phyloP scores from a whole-genome alignment of 2,797 vertebrate species.

The Cyclopterus lumpus region DNA sequence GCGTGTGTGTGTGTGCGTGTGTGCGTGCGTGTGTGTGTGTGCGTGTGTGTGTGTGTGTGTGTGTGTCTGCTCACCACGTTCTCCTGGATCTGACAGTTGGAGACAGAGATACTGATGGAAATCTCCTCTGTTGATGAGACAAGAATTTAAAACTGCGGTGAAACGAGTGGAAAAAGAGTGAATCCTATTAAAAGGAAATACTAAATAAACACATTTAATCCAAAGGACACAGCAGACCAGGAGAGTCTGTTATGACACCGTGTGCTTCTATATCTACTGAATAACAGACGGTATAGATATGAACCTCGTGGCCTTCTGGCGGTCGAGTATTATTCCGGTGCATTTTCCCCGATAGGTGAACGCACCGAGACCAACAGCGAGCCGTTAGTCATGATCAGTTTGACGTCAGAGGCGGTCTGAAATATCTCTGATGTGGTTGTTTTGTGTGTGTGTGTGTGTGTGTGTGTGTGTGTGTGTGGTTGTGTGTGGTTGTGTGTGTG shows the following conservation, averaged over 20 bases:
- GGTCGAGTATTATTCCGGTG: slow-evolving; percentile 8
- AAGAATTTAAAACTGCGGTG: slow-evolving; percentile 28
- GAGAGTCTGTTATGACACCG: not conserved
- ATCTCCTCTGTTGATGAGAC: slow-evolving; percentile 89
- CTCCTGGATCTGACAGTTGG: slow-evolving; percentile 96
- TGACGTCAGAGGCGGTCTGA: slow-evolving; percentile 60
- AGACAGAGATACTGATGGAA: slow-evolving; percentile 96
- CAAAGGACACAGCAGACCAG: not conserved
- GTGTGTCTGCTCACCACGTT: slow-evolving; percentile 90
- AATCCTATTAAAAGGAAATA: not conserved
- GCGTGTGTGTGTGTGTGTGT: slow-evolving; percentile 26
- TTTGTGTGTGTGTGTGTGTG: slow-evolving; percentile 26
- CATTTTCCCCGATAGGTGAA: slow-evolving; percentile 23
- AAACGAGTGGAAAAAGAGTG: not conserved
- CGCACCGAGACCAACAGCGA: not conserved
- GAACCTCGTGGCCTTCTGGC: not conserved
- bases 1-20: slow-evolving; percentile 27
- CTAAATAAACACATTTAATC: not conserved
- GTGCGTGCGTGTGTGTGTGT: slow-evolving; percentile 21
- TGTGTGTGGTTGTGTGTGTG: slow-evolving; percentile 44
- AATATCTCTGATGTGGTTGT: slow-evolving; percentile 62
- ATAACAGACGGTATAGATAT: not conserved
- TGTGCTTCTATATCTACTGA: not conserved
- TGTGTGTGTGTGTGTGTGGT: slow-evolving; percentile 40
- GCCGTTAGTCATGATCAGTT: slow-evolving; percentile 52